Conservation (phyloP, 1,140 invertebrate genomes). For the Calliphora vicina region DNA sequence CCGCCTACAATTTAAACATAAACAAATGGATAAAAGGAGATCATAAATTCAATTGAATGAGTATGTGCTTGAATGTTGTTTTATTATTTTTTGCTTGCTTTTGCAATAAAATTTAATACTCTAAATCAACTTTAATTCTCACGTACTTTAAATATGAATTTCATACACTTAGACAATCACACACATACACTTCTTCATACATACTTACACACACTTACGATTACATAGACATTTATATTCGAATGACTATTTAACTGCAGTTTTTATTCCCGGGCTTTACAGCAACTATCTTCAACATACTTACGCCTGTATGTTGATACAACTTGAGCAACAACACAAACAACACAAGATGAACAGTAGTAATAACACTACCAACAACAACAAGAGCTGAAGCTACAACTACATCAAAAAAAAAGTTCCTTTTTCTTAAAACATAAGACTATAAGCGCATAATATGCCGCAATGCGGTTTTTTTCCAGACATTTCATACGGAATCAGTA, state of each 20-base stretch:
- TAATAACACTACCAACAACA: background rate
- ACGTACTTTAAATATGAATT: background rate
- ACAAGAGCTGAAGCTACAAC: too few relatives aligned
- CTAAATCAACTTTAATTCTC: background rate
- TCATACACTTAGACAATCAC: too few relatives aligned
- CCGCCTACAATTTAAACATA: too few relatives aligned
- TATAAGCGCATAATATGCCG: constrained; percentile 21
- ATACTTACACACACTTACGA: background rate
- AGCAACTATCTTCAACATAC: too few relatives aligned
- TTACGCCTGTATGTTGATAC: too few relatives aligned
- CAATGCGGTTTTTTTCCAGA: constrained; percentile 25
- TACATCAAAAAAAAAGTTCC: too few relatives aligned
- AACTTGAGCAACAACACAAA: too few relatives aligned
- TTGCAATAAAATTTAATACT: background rate
- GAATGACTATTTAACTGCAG: background rate
- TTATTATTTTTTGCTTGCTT: background rate
- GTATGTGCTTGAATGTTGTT: too few relatives aligned
- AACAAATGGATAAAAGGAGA: background rate
- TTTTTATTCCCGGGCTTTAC: background rate
- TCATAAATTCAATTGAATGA: background rate
- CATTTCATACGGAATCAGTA: constrained; percentile 5
- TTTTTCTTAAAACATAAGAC: background rate
- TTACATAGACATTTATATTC: background rate
- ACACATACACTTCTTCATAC: too few relatives aligned
- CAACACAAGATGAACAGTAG: background rate